These are phyloP conservation scores for Scophthalmus maximus DNA, from an alignment of 2,113 vertebrate species.

Conservation along the genomic window DNA sequence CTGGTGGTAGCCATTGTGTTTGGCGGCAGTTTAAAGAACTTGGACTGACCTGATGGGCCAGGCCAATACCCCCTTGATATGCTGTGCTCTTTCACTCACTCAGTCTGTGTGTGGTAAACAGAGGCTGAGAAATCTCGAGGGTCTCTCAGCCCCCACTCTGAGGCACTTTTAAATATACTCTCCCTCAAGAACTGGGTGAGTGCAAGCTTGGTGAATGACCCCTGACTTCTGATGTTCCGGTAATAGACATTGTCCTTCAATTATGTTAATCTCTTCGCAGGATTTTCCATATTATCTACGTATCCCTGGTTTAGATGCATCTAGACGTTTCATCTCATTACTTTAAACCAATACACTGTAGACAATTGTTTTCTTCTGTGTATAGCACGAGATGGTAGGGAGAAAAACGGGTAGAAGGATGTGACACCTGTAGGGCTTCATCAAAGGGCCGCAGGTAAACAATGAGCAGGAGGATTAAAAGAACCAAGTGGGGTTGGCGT, in stretches of 20 bases:
- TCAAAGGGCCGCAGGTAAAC: constrained; percentile 77
- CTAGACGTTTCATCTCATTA: neutral
- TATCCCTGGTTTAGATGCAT: neutral
- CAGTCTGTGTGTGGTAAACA: constrained; percentile 76
- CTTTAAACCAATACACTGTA: neutral
- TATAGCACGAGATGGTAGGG: too few species aligned
- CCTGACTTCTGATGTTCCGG: constrained; percentile 10
- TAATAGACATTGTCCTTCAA: constrained; percentile 8
- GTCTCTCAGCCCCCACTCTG: constrained; percentile 49
- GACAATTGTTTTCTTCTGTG: too few species aligned
- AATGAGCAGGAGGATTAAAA: constrained; percentile 78
- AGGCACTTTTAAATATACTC: constrained; percentile 55
- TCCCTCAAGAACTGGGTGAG: constrained; percentile 15
- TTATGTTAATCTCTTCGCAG: neutral
- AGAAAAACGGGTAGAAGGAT: too few species aligned
- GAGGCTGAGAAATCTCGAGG: constrained; percentile 55
- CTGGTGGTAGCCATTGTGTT: constrained; percentile 69
- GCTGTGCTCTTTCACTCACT: constrained; percentile 66
- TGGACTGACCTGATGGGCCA: constrained; percentile 67
- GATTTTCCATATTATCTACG: constrained; percentile 18
- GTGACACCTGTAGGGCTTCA: constrained; percentile 69
- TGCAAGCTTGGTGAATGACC: constrained; percentile 39
- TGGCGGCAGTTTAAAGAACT: constrained; percentile 65
- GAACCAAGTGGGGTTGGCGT: constrained; percentile 60
- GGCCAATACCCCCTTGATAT: constrained; percentile 71